Base-by-base conservation (phyloP, 2,888 invertebrate species). In the Diadegma fenestrale region DNA sequence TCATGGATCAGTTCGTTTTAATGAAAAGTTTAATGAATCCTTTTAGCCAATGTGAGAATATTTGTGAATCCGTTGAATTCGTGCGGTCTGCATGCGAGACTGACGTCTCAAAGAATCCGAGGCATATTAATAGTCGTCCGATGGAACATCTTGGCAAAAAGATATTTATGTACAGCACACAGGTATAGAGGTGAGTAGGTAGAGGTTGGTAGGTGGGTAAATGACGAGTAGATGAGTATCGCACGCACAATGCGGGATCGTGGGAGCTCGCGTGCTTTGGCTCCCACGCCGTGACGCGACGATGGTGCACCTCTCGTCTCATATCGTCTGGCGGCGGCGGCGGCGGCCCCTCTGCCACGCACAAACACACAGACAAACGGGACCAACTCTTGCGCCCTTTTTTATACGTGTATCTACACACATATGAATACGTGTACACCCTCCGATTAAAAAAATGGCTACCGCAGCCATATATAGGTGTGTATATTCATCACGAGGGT, bases 171-270 rank as follows among this genome's bases (percentile, higher is more conserved):
- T 72, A 26, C 12, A 58, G 10, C 10, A 2, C 10, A 26, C 26
- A 80, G 63, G 64, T 33, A 43, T 76, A 86, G 88, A 90, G 90
- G 89, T 90, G 89, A 88, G 89, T 87, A 88, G 90, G 89, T 82
- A 83, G 84, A 82, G 77, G 84, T 85, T 82, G 84, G 84, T 90
- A 90, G 92, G 91, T 90, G 91, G 90, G 91, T 92, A 90, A 91
- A 92, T 92, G 91, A 92, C 91, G 91, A 58, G 85, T 91, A 93
- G 92, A 92, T 92, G 91, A 89, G 91, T 92, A 92, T 92, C 92
- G 89, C 89, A 88, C 80, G 86, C 85, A 87, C 87, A 88, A 85
- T 86, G 87, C 87, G 84, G 86, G 84, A 89, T 91, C 91, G 93
- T 92, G 93, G 90, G 93, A 93, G 90, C 92, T 89, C 88, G 90